phyloP scores from a whole-genome alignment of 2,888 invertebrate genomes.

The Apodemia zela region DNA sequence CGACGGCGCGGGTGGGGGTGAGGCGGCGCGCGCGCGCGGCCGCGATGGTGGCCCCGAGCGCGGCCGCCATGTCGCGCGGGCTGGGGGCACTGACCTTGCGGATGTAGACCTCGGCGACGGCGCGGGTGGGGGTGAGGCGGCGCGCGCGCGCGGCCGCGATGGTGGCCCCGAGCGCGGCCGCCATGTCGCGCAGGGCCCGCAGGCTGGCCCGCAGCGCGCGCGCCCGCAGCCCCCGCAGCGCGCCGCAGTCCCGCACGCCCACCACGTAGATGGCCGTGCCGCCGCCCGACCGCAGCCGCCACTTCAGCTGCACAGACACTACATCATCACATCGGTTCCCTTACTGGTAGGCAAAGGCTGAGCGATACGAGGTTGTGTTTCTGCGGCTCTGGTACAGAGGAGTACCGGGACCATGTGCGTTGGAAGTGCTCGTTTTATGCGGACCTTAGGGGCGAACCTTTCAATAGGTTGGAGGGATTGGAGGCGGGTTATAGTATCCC shows the following conservation, averaged over 20 bases:
- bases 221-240: conserved; percentile 90
- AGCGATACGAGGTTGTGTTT: no score
- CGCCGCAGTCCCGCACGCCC: conserved; percentile 95
- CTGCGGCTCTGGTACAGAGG: no score
- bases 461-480: no score
- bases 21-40: conserved; percentile 54
- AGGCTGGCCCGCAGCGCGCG: conserved; percentile 93
- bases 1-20: conserved; percentile 82
- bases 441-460: no score
- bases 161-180: conserved; percentile 90
- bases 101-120: conserved; percentile 90
- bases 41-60: conserved; percentile 87
- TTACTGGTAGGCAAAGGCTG: no score
- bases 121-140: conserved; percentile 70
- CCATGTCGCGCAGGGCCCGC: conserved; percentile 93
- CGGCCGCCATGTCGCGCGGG: conserved; percentile 92
- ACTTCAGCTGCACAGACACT: conserved; percentile 87
- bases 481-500: no score
- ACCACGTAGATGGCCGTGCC: conserved; percentile 99
- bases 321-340: no score
- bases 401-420: no score
- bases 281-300: conserved; percentile 93
- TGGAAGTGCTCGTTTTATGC: no score
- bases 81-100: no score
- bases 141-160: conserved; percentile 53